These are phyloP conservation scores for Eledona agricola DNA, from an alignment of 2,888 invertebrate genomes.

Conservation along the genomic window DNA sequence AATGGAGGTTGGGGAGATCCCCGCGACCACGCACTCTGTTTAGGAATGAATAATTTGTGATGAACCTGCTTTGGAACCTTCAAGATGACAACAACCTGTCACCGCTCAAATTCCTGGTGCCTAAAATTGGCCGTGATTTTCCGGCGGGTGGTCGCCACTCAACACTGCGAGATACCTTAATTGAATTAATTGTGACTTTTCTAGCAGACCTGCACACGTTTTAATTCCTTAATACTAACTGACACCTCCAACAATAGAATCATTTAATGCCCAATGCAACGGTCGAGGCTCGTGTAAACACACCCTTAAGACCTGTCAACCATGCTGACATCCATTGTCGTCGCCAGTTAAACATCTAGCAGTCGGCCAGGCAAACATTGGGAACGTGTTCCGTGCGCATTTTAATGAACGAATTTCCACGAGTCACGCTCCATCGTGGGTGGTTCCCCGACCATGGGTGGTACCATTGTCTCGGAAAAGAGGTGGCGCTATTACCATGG, in stretches of 20 bases:
- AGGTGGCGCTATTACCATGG: conserved; percentile 52
- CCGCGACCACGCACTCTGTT: conserved; percentile 8
- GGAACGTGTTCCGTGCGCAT: conserved; percentile 13
- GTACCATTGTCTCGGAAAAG: conserved; percentile 42
- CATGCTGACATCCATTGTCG: conserved; percentile 54
- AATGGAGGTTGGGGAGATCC: conserved; percentile 20
- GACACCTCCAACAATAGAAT: conserved; percentile 48
- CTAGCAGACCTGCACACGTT: conserved; percentile 24
- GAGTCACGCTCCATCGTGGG: conserved; percentile 51
- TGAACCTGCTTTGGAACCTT: too few relatives aligned
- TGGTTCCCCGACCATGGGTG: conserved; percentile 47
- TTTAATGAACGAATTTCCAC: conserved; percentile 39
- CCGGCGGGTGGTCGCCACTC: conserved; percentile 23
- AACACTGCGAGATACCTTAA: conserved; percentile 11
- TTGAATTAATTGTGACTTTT: conserved; percentile 30
- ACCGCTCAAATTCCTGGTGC: conserved; percentile 18
- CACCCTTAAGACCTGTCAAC: conserved; percentile 56
- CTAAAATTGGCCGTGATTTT: conserved; percentile 19
- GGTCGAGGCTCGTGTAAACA: conserved; percentile 54
- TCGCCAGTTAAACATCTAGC: conserved; percentile 43
- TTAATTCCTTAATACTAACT: conserved; percentile 28
- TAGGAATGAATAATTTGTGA: conserved; percentile 6
- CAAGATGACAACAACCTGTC: conserved; percentile 18
- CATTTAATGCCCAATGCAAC: conserved; percentile 52
- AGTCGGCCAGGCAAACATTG: conserved; percentile 27